phyloP scores from a whole-genome alignment of 2,797 vertebrate species.

The Brachyrhaphis roseni region DNA sequence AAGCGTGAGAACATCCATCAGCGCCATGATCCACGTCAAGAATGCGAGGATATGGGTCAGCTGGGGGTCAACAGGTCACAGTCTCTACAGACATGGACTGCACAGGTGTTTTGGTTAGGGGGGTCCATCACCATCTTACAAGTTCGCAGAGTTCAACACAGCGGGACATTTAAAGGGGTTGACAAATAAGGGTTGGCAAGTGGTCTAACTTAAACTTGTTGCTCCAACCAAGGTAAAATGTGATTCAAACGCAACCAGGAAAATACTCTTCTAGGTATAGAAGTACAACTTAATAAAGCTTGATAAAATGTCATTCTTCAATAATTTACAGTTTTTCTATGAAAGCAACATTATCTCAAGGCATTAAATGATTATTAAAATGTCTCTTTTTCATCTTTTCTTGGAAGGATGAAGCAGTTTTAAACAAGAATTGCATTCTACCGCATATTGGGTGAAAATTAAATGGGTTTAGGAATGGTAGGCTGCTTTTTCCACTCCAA shows the following conservation, averaged over 20 bases:
- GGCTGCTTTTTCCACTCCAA: background rate
- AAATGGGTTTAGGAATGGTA: background rate
- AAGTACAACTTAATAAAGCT: background rate
- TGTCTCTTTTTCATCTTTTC: background rate
- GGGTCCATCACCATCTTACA: conserved; percentile 12
- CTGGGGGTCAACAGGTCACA: conserved; percentile 38
- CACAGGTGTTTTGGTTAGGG: conserved; percentile 56
- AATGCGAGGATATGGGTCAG: conserved; percentile 57
- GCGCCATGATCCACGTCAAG: conserved; percentile 56
- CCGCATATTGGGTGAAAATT: background rate
- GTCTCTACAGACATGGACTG: conserved; percentile 25
- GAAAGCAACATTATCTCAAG: background rate
- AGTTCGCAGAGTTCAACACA: conserved; percentile 42
- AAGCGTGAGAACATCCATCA: conserved; percentile 70
- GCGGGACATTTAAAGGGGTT: conserved; percentile 11
- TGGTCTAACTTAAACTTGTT: background rate
- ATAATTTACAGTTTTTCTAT: background rate
- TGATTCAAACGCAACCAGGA: background rate
- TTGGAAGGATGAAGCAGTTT: background rate
- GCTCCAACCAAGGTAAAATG: background rate
- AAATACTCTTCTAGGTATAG: background rate
- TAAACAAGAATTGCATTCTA: background rate
- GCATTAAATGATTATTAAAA: background rate
- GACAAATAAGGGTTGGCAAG: conserved; percentile 4
- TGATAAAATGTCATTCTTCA: background rate